Base-by-base conservation (phyloP, 2,888 invertebrate species). In the Taenaris catops region DNA sequence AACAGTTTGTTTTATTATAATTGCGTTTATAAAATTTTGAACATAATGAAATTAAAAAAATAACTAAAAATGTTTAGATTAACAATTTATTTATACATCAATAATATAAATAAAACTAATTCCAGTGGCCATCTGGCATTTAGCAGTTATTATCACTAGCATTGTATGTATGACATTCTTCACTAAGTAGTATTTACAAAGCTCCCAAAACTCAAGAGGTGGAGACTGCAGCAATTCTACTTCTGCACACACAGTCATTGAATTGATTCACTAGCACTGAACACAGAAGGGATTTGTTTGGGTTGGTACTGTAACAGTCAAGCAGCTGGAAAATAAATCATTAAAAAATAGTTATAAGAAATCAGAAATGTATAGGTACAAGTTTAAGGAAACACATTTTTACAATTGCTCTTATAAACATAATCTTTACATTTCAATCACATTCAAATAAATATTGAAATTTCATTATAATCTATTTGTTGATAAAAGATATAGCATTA, bases 181-280 rank as follows among this genome's bases (percentile, higher is more conserved):
- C 36, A 27, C 37, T 35, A 42, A 28, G 23, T 5, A 18, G 44
- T 55, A 51, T 51, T 44, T 53, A 53, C 45, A 56, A 21, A 45
- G 34, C 44, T 41, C 38, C 16, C 4, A 16, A n/a, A 11, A 52
- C 51, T 80, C 69, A 81, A 49, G 81, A 80, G 1, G 71, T 58
- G 7, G 81, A 59, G 16, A 86, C 66, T 0, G 84, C 79, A 5
- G 81, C 71, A 23, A 86, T 60, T 48, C 86, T 65, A 58, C 83
- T 86, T 62, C 73, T 69, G 69, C 86, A 84, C 26, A 86, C 86
- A 72, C 86, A 86, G 66, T 86, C 81, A 78, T 84, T 84, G 62
- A 86, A 86, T 56, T 84, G 60, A 68, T 76, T 83, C 56, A 86
- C 86, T 71, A 84, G 44, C 64, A 78, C 72, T 57, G 86, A 84